These are phyloP conservation scores for Amphiduros pacificus DNA, from an alignment of 2,888 invertebrate species.

Conservation along the genomic window DNA sequence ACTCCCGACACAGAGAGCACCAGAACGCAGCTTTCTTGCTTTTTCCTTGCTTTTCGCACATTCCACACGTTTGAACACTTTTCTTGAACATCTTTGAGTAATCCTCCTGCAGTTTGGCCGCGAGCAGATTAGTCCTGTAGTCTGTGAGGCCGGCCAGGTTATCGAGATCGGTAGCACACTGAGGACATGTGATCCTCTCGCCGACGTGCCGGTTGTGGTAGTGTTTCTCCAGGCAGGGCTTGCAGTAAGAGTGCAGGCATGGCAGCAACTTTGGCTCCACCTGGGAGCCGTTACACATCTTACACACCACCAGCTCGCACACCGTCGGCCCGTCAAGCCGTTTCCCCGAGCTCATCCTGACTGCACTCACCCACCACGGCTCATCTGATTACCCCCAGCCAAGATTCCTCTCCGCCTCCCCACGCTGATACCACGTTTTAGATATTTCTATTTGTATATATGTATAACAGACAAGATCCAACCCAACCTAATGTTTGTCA, in stretches of 20 bases:
- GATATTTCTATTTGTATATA: no score
- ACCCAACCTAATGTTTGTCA: no score
- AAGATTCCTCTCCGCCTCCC: no score
- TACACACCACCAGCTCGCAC: conserved; percentile 3
- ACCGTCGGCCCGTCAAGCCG: no score
- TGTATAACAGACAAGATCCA: no score
- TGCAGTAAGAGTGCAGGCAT: conserved; percentile 10
- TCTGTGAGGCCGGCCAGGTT: no score
- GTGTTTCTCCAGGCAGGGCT: conserved; percentile 6
- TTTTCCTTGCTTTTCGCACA: conserved; percentile 4
- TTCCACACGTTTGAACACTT: background rate
- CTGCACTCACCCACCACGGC: no score
- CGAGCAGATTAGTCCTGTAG: conserved; percentile 4
- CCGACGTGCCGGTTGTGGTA: background rate
- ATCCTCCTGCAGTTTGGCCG: background rate
- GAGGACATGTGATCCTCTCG: background rate
- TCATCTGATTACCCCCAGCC: no score
- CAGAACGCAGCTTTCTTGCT: background rate
- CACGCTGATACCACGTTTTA: no score
- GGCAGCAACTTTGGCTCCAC: conserved; percentile 8
- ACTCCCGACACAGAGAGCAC: conserved; percentile 9
- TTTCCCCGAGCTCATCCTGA: no score
- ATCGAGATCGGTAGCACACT: background rate
- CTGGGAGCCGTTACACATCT: conserved; percentile 4
- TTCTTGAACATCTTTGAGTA: conserved; percentile 1